Percentiles rank a stretch among this genome's conserved stretches.
These are phyloP conservation scores for Irena cyanogastra DNA, from an alignment of 2,113 vertebrate species.

Conservation along the genomic window DNA sequence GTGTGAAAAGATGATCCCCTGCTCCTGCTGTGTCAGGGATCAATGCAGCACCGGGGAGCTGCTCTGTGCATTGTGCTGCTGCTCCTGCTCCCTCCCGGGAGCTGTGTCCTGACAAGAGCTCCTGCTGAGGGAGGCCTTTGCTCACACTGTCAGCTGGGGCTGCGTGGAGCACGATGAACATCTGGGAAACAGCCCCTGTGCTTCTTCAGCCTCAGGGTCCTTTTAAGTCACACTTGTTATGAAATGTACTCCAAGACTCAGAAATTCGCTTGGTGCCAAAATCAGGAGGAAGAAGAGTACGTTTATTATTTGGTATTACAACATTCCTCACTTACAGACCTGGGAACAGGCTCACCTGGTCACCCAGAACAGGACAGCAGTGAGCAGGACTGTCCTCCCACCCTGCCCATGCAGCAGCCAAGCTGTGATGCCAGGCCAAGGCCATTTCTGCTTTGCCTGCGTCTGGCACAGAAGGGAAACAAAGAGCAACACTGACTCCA, in stretches of 20 bases:
- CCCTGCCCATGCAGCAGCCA: neutral
- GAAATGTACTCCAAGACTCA: neutral
- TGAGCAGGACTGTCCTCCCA: neutral
- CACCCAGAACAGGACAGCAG: neutral
- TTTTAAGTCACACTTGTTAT: neutral
- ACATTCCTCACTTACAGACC: neutral
- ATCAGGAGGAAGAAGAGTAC: neutral
- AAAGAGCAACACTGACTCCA: neutral
- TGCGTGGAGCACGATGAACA: neutral
- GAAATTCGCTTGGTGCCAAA: neutral
- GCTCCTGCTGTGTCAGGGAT: conserved; percentile 1
- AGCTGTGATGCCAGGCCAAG: neutral
- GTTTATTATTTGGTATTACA: neutral
- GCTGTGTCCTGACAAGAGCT: neutral
- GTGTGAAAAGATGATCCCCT: neutral
- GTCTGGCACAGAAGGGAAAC: neutral
- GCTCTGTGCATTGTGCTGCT: neutral
- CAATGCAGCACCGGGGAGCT: neutral
- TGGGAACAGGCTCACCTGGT: neutral
- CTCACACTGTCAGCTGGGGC: neutral
- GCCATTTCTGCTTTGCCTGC: neutral
- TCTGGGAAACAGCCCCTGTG: neutral
- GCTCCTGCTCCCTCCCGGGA: neutral
- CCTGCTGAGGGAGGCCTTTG: neutral
- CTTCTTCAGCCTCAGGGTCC: neutral